Evolutionary conservation across 2,888 invertebrate genomes (phyloP).

Genomic region (Aleiodes testaceus): DNA sequence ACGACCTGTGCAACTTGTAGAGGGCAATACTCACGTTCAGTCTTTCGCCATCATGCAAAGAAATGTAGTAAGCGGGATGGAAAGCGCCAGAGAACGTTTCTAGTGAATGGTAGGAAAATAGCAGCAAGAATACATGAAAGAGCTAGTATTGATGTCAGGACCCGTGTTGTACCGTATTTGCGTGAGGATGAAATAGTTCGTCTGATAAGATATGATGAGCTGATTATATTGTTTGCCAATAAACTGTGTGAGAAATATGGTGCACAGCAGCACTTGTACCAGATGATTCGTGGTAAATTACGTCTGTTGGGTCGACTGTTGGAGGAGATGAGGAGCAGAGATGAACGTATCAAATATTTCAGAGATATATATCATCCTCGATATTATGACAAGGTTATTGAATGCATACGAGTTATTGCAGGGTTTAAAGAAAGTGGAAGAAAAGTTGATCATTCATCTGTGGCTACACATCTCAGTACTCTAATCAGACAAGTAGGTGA

Average conservation of each 20-base stretch:
- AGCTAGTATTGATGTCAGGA: constrained; percentile 41
- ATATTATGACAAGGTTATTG: constrained; percentile 29
- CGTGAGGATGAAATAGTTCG: constrained; percentile 44
- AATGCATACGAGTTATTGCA: constrained; percentile 34
- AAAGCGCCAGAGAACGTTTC: neutral
- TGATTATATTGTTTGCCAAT: constrained; percentile 49
- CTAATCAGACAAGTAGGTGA: no score
- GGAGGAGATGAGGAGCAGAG: no score
- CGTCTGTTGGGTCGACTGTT: constrained; percentile 46
- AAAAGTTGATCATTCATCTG: neutral
- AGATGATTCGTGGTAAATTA: constrained; percentile 48
- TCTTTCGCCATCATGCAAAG: constrained; percentile 5
- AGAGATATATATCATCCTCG: constrained; percentile 26
- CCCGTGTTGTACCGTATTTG: constrained; percentile 45
- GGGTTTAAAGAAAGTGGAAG: constrained; percentile 4
- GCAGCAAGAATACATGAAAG: constrained; percentile 41
- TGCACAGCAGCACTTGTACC: constrained; percentile 31
- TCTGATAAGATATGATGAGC: constrained; percentile 47
- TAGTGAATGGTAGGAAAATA: constrained; percentile 25
- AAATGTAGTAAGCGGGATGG: neutral
- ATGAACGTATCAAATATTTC: no score
- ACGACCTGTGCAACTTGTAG: constrained; percentile 36
- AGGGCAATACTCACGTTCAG: constrained; percentile 16
- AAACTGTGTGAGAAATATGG: constrained; percentile 45
- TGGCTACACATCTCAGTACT: constrained; percentile 34